Evolutionary conservation across 2,888 invertebrate genomes (phyloP).

Genomic region (Drosophila testacea): DNA sequence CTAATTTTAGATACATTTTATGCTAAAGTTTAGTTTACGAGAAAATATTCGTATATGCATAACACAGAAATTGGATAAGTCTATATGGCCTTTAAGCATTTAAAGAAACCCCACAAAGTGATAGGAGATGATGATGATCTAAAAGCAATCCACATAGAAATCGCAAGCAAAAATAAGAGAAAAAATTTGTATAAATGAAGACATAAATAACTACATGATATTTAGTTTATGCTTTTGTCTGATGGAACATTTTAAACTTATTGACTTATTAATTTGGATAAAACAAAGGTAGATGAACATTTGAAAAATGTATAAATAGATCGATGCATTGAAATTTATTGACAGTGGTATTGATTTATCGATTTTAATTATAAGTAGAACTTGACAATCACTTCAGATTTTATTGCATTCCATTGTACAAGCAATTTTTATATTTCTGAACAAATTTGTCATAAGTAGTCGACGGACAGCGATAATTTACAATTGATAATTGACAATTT

Average conservation of each 20-base stretch:
- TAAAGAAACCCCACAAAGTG: neutral
- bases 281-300: too few species aligned
- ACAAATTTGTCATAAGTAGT: neutral
- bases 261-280: too few species aligned
- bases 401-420: neutral
- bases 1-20: conserved; percentile 17
- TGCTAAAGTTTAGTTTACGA: conserved; percentile 4
- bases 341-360: too few species aligned
- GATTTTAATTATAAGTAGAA: neutral
- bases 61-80: conserved; percentile 5
- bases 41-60: neutral
- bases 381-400: neutral
- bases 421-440: neutral
- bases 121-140: neutral
- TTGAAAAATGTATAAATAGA: too few species aligned
- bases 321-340: too few species aligned
- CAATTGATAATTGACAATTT: conserved; percentile 11
- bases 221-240: too few species aligned
- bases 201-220: too few species aligned
- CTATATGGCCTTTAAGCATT: neutral
- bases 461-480: conserved; percentile 7
- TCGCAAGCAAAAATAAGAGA: too few species aligned
- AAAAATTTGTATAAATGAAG: too few species aligned
- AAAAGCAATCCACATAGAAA: neutral
- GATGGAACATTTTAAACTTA: too few species aligned